phyloP scores from a whole-genome alignment of 2,888 invertebrate genomes.

The Cancer borealis region DNA sequence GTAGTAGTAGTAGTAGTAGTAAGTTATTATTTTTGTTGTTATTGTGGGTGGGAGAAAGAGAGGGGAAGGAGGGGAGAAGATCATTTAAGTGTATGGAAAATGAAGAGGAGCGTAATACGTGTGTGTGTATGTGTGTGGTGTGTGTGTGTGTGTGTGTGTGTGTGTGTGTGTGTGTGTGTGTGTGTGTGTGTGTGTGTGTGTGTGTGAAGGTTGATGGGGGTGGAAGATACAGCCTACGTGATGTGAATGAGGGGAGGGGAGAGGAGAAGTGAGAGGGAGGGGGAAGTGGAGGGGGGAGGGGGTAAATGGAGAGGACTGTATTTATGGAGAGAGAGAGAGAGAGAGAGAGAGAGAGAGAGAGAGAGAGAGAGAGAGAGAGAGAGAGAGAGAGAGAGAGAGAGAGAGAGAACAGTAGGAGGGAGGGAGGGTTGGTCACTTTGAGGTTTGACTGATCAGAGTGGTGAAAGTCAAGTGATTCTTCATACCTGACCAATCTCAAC shows the following conservation, averaged over 20 bases:
- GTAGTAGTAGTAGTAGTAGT: slow-evolving; percentile 30
- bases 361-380: neutral
- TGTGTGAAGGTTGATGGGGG: neutral
- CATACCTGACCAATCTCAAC: neutral
- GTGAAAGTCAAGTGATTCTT: slow-evolving; percentile 11
- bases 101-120: neutral
- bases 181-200: neutral
- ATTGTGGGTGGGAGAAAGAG: neutral
- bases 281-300: neutral
- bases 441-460: neutral
- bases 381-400: neutral
- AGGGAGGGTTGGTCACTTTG: neutral
- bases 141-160: slow-evolving; percentile 47
- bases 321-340: slow-evolving; percentile 32
- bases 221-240: neutral
- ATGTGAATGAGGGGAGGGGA: neutral
- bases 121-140: slow-evolving; percentile 47
- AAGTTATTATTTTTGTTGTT: neutral
- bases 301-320: neutral
- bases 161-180: slow-evolving; percentile 49
- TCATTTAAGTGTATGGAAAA: neutral
- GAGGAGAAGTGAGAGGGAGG: neutral
- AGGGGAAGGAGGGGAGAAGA: neutral
- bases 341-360: slow-evolving; percentile 22
- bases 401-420: neutral